phyloP scores from a whole-genome alignment of 2,797 vertebrate species.

The Oceanodroma leucorhoa region DNA sequence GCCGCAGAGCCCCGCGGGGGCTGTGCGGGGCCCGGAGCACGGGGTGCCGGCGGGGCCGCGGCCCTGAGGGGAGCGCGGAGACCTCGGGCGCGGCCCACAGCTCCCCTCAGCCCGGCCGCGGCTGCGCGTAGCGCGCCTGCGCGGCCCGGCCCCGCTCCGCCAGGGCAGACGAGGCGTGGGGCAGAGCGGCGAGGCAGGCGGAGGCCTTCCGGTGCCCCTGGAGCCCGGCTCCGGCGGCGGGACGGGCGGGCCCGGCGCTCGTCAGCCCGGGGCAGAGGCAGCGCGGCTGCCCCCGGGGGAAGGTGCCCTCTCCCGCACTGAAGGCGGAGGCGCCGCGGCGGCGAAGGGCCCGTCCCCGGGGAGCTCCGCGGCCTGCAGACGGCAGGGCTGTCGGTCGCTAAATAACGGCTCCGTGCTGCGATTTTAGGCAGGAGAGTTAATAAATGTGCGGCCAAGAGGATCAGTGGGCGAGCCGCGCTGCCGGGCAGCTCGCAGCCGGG shows the following conservation, averaged over 20 bases:
- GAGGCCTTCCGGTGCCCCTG: neutral
- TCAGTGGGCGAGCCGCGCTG: no score
- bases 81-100: neutral
- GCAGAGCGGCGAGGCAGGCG: neutral
- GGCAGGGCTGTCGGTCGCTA: no score
- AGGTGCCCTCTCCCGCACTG: no score
- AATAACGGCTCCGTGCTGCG: no score
- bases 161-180: neutral
- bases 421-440: no score
- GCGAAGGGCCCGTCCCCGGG: neutral
- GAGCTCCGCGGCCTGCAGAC: neutral
- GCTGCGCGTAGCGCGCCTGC: neutral
- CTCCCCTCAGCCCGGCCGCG: neutral
- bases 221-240: no score
- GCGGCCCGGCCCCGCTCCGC: neutral
- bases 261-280: neutral
- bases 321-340: neutral
- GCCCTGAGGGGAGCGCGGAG: neutral
- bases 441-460: no score
- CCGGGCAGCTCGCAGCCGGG: no score
- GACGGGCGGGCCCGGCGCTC: no score
- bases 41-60: neutral
- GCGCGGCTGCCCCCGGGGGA: no score
- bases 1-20: neutral
- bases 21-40: neutral